These are phyloP conservation scores for Petaurus breviceps DNA, from an alignment of 2,113 vertebrate species.

Conservation along the genomic window DNA sequence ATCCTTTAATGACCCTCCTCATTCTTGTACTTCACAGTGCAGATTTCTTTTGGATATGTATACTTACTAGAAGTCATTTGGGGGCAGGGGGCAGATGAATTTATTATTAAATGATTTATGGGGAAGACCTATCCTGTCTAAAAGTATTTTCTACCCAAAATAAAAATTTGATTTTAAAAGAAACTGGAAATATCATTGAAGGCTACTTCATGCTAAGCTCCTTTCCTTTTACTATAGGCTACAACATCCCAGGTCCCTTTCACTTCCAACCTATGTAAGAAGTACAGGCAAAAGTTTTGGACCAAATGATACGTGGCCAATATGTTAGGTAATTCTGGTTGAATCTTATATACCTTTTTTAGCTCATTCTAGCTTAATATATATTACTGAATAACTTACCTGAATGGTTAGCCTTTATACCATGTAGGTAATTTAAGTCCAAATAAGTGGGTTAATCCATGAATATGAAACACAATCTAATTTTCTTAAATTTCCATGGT, in stretches of 20 bases:
- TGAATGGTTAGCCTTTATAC: background rate
- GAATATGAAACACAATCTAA: background rate
- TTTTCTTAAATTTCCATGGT: slow-evolving; percentile 17
- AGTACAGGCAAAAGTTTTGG: background rate
- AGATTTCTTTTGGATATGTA: background rate
- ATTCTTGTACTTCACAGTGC: background rate
- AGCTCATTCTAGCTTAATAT: background rate
- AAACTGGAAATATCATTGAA: background rate
- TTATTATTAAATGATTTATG: slow-evolving; percentile 10
- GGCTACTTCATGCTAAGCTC: background rate
- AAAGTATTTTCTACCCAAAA: slow-evolving; percentile 48
- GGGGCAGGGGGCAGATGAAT: background rate
- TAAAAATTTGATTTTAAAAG: background rate
- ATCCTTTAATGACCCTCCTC: background rate
- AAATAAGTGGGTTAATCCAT: background rate
- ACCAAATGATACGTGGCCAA: background rate
- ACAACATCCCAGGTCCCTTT: background rate
- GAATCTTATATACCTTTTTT: background rate
- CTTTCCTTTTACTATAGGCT: background rate
- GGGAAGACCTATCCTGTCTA: slow-evolving; percentile 13
- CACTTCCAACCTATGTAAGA: background rate
- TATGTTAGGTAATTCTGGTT: background rate
- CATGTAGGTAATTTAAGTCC: background rate
- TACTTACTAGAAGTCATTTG: background rate
- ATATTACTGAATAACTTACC: background rate